Evolutionary conservation across 2,888 invertebrate genomes (phyloP), one percentile per base, ranked within the genome.

Genomic region (Nymphalis c-album): DNA sequence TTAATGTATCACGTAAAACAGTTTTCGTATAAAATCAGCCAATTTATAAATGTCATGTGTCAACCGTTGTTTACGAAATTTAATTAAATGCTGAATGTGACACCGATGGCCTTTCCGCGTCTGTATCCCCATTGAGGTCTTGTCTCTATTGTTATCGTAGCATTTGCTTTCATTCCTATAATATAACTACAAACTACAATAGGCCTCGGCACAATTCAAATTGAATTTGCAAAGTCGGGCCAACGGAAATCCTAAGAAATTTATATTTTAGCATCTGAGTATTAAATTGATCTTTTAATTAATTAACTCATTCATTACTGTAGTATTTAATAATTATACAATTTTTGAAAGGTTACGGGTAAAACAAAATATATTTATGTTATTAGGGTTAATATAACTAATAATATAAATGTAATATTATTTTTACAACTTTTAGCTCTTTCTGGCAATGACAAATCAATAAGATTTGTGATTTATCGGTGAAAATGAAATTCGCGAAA

Each of bases 41-140:
- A 57, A 35, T 13, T 65, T 47, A 65, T 35, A 61, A 66, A 64
- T 71, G 71, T 71, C 69, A 71, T 64, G 59, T 69, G 73, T 71
- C 71, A 69, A 48, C 67, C 59, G 60, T 69, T 67, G 73, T 71
- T 68, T 48, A 60, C 67, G 66, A 71, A 74, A 73, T 73, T 74
- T 73, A 73, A 74, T 74, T 72, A 74, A 74, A 73, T 66, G 71
- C 65, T 69, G 71, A 68, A 66, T 65, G 72, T 63, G 68, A 71
- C 67, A 64, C 71, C 64, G 59, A 69, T 66, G 68, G 67, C 72
- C 73, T 70, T 74, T 73, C 72, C 67, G 45, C 64, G 77, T 76
- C 76, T 78, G 78, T 73, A 75, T 64, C 53, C 63, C 61, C 67
- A 67, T 64, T 67, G 61, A 67, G 48, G 17, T 17, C 48, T 35